A percentile compares a stretch with the other conserved stretches of the same genome.
phyloP scores from a whole-genome alignment of 92 coral and sea anemone species.

The Palythoa grandiflora region DNA sequence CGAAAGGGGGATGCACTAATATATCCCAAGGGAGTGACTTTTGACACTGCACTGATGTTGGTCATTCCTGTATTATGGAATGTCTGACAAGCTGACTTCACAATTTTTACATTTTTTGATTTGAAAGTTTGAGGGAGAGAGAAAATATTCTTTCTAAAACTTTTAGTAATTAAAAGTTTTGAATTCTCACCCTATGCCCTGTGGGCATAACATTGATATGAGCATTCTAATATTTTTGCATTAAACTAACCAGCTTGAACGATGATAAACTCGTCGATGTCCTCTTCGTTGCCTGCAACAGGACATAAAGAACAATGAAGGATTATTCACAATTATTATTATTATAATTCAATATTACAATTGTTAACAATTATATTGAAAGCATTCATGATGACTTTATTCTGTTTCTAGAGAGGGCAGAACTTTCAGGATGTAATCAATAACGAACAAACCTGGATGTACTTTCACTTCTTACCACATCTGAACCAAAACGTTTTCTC shows the following conservation, averaged over 20 bases:
- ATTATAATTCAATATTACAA: too few species aligned
- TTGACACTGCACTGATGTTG: too few species aligned
- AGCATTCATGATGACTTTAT: too few species aligned
- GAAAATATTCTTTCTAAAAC: background rate
- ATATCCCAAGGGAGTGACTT: too few species aligned
- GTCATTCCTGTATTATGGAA: background rate
- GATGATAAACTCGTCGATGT: constrained; percentile 89
- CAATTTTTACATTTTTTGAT: too few species aligned
- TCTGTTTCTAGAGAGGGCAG: background rate
- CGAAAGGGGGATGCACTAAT: too few species aligned
- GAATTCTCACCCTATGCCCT: background rate
- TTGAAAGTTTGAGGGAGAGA: background rate
- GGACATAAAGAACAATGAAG: background rate
- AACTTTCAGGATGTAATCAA: background rate
- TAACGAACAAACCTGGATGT: constrained; percentile 26
- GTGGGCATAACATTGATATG: background rate
- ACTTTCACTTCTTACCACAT: constrained; percentile 84
- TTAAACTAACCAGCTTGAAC: constrained; percentile 73
- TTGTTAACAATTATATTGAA: too few species aligned
- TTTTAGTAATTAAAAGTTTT: background rate
- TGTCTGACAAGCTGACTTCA: background rate
- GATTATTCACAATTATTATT: too few species aligned
- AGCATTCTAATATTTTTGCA: background rate
- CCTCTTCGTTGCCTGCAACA: constrained; percentile 75
- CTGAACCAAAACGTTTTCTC: constrained; percentile 91